Evolutionary conservation across 2,888 invertebrate species (phyloP).

Genomic region (Petrolisthes cinctipes): DNA sequence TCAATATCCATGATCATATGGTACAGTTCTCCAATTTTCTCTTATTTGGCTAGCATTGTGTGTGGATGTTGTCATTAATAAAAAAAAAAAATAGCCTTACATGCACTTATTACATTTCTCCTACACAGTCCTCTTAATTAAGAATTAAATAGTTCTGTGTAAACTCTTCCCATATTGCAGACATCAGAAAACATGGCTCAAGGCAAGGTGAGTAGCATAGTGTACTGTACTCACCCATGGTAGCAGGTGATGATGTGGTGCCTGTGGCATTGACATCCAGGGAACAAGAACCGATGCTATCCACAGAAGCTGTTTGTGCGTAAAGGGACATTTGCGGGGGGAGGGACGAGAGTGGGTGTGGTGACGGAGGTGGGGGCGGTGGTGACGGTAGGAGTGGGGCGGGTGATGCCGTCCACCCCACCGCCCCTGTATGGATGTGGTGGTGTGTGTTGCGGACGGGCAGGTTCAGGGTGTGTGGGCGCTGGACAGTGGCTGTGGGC

Average conservation of each 20-base stretch:
- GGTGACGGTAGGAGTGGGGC: conserved; percentile 37
- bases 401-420: conserved; percentile 54
- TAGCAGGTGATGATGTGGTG: conserved; percentile 53
- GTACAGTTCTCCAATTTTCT: no score
- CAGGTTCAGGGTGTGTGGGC: conserved; percentile 59
- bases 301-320: conserved; percentile 55
- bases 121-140: no score
- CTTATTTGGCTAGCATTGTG: no score
- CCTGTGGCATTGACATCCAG: conserved; percentile 58
- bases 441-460: conserved; percentile 43
- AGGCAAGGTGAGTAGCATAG: neutral
- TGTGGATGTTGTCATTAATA: no score
- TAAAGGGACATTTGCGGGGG: conserved; percentile 39
- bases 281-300: conserved; percentile 59
- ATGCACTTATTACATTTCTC: no score
- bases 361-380: conserved; percentile 28
- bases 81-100: no score
- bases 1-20: no score
- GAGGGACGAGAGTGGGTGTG: conserved; percentile 31
- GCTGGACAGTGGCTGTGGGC: conserved; percentile 55
- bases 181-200: neutral
- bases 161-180: neutral
- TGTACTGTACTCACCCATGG: conserved; percentile 55
- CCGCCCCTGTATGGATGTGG: conserved; percentile 48
- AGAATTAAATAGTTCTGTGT: no score